Base-by-base conservation (phyloP, 2,113 vertebrate species). In the Emydura subglobosa region DNA sequence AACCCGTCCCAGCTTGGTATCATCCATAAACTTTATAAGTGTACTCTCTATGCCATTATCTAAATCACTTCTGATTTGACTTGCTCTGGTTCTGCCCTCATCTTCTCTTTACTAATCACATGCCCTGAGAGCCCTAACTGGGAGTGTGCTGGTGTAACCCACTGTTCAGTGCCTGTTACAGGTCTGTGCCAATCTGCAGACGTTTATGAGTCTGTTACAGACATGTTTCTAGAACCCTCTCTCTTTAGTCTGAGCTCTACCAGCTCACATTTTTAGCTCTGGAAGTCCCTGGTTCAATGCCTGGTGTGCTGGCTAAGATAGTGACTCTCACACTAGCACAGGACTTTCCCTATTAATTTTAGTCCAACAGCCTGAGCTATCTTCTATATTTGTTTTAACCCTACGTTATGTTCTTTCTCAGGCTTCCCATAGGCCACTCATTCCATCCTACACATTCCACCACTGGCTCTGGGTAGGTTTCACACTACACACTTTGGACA, bases 141-240 rank as follows among this genome's bases (percentile, higher is more conserved):
- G 29, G 29, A 31, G 57, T 12, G 5, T 59, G 11, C 57, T 29
- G 27, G 27, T 59, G 12, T 61, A 31, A 61, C 27, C 57, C 57
- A 61, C 57, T 61, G 57, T 61, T 61, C 27, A 61, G 29, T 61
- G 57, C 25, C 10, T 61, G 57, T 61, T 31, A 61, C 57, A 61
- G 24, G 12, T 61, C 29, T 61, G 57, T 61, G 5, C 47, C 34
- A 2, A 0, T 0, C 50, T 68, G 44, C 31, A 3, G 5, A 16
- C 17, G 10, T n/a, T n/a, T 44, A 1, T 16, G 72, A 47, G 10
- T 65, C 76, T 82, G 53, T 49, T 65, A 49, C 27, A 78, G 22
- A 22, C 7, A 25, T 74, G 39, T 47, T 31, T 49, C 31, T 76
- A 83, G 80, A 54, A 44, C 54, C 57, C 57, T 12, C 49, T 82